A percentile compares a stretch with the other conserved stretches of the same genome.
Evolutionary conservation across 1,140 invertebrate genomes (phyloP).

Genomic region (Mercenaria mercenaria): DNA sequence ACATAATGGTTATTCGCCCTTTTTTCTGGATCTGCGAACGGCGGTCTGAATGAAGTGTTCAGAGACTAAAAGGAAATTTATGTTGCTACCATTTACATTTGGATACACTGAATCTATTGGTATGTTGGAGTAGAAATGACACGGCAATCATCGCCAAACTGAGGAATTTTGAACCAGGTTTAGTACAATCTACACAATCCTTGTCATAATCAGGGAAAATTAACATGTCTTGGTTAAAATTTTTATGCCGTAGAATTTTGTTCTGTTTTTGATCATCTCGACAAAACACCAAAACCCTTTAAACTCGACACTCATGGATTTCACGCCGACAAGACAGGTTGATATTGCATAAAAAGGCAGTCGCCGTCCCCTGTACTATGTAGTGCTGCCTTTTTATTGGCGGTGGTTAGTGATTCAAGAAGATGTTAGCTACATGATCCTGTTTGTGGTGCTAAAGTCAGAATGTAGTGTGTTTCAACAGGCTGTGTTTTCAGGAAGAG

Average conservation of each 20-base stretch:
- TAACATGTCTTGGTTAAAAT: not conserved
- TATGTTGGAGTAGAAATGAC: not conserved
- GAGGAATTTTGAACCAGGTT: not conserved
- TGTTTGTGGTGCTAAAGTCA: not conserved
- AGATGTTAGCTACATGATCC: not conserved
- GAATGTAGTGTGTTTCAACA: not conserved
- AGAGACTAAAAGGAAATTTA: not conserved
- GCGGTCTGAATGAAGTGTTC: not conserved
- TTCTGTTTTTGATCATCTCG: not conserved
- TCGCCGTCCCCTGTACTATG: too few relatives aligned
- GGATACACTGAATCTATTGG: not conserved
- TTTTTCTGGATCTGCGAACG: too few relatives aligned
- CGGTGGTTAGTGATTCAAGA: not conserved
- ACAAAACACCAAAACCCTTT: not conserved
- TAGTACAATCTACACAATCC: too few relatives aligned
- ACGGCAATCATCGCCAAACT: not conserved
- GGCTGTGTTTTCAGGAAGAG: not conserved
- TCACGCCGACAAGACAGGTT: not conserved
- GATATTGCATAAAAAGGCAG: not conserved
- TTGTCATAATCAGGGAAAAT: not conserved
- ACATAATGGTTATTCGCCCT: not conserved
- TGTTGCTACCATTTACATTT: not conserved
- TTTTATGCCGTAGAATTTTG: not conserved
- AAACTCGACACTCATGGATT: not conserved
- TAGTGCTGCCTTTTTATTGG: not conserved